These are phyloP conservation scores for Catotricha subobsoleta DNA, from an alignment of 2,888 invertebrate species.

Conservation along the genomic window DNA sequence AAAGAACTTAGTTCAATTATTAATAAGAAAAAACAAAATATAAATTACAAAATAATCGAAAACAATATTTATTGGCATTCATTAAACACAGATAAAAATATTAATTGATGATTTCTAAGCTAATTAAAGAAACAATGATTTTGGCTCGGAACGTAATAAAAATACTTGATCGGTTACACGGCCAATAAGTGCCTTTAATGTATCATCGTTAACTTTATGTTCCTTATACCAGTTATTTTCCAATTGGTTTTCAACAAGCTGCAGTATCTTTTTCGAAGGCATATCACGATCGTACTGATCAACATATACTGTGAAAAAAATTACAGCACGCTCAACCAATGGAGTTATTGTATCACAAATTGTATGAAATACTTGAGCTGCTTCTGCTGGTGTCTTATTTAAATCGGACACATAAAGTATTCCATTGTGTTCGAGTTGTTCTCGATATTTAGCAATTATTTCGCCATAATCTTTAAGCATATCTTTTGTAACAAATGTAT, in stretches of 20 bases:
- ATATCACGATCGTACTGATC: not conserved
- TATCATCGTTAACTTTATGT: conserved; percentile 14
- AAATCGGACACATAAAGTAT: conserved; percentile 21
- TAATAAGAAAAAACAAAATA: too few species aligned
- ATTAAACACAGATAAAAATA: too few species aligned
- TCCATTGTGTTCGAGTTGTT: conserved; percentile 17
- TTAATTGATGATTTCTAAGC: too few species aligned
- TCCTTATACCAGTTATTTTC: conserved; percentile 16
- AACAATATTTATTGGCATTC: too few species aligned
- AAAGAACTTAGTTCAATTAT: too few species aligned
- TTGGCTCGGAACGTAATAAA: conserved; percentile 10
- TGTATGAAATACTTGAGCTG: conserved; percentile 34
- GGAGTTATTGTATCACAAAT: conserved; percentile 38
- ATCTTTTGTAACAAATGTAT: conserved; percentile 8
- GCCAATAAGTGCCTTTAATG: conserved; percentile 21
- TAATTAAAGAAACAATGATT: too few species aligned
- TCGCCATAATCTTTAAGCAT: conserved; percentile 19
- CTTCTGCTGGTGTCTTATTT: conserved; percentile 20
- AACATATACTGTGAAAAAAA: conserved; percentile 23
- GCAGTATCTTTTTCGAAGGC: conserved; percentile 9
- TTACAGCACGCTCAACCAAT: conserved; percentile 25
- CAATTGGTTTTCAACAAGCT: conserved; percentile 17
- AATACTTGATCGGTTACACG: conserved; percentile 25
- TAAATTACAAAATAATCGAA: too few species aligned
- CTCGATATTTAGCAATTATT: conserved; percentile 19